Conservation (phyloP, 1,140 invertebrate species). For the Tetraneura akinire region DNA sequence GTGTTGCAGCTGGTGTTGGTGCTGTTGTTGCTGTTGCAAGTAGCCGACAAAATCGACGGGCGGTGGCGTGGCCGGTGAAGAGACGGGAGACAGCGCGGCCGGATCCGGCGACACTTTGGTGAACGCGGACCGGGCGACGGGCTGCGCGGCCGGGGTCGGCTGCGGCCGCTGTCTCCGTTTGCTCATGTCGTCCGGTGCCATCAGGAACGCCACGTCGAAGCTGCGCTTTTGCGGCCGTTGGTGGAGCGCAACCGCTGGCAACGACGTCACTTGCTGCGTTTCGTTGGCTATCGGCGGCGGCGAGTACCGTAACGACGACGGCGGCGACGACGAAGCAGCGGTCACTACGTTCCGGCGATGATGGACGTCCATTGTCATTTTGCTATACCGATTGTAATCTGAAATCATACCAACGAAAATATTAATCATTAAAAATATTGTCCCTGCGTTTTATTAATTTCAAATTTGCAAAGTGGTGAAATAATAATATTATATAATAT, state of each 20-base stretch:
- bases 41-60: conserved; percentile 56
- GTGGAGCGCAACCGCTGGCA: conserved; percentile 25
- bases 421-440: too few relatives aligned
- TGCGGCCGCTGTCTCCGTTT: conserved; percentile 59
- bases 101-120: conserved; percentile 56
- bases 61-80: conserved; percentile 54
- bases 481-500: too few relatives aligned
- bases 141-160: conserved; percentile 29
- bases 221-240: conserved; percentile 66
- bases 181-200: conserved; percentile 78
- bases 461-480: too few relatives aligned
- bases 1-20: conserved; percentile 56
- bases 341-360: conserved; percentile 52
- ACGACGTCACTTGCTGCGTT: conserved; percentile 35
- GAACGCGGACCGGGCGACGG: conserved; percentile 58
- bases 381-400: conserved; percentile 31
- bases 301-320: conserved; percentile 8
- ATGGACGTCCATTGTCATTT: conserved; percentile 56
- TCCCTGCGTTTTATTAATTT: too few relatives aligned
- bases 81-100: conserved; percentile 55
- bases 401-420: too few relatives aligned
- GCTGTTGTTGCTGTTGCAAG: conserved; percentile 55
- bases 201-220: conserved; percentile 85
- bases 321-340: conserved; percentile 10
- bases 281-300: conserved; percentile 13